Evolutionary conservation across 2,888 invertebrate genomes (phyloP), one percentile per base, ranked within the genome.

Genomic region (Tipula helvola): DNA sequence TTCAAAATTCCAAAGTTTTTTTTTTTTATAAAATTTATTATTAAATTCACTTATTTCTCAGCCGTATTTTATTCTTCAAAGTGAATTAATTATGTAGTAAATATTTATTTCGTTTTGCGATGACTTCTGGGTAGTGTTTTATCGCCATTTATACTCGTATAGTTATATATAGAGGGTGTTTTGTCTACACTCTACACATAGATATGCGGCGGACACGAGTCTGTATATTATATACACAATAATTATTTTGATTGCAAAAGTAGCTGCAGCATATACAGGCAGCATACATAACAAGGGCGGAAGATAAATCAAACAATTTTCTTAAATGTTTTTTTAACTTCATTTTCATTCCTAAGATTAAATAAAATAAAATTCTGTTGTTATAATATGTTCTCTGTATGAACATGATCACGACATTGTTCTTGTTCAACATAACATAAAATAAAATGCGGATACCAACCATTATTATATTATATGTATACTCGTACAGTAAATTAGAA

Each of bases 351-450:
- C 28, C 10, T 28, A 71, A 71, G 71, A 71, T 71, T 71, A 71
- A 28, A 71, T 28, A 71, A 71, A 71, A 71, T 18, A 71, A 18
- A 28, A 71, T 71, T 71, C 28, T 71, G 28, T 71, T 71, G 71
- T 71, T 71, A 7, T 28, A 28, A 28, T 39, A 71, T 71, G 71
- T 71, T 71, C 71, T 18, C 71, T 18, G 71, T 71, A 71, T 71
- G 71, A 71, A 71, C 71, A 71, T 71, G 71, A 71, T 71, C 71
- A 71, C 71, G 71, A 71, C 71, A 71, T 71, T 71, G 71, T 71
- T 71, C 28, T 71, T 71, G 71, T 71, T 71, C 71, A 71, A 71
- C 0, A 71, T 71, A 71, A 71, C 71, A 71, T 71, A 71, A 71
- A 71, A 71, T 71, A 71, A 71, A 71, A 71, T 71, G 28, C 71